phyloP scores from a whole-genome alignment of 2,888 invertebrate species.

The Drosophila cracens region DNA sequence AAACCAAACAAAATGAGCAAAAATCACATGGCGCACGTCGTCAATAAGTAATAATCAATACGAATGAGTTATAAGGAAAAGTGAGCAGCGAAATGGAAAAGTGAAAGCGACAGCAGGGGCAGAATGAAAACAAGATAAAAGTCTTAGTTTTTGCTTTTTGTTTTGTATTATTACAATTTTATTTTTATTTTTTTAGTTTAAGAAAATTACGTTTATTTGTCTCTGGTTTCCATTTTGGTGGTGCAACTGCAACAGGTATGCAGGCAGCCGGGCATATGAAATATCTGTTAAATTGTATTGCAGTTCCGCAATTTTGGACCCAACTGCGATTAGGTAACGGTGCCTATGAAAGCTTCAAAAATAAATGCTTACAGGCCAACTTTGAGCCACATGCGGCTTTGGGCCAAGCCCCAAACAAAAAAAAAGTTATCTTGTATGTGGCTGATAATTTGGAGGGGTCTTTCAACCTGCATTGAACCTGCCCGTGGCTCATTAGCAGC shows the following conservation, averaged over 20 bases:
- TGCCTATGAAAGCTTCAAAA: conserved; percentile 44
- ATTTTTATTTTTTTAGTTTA: conserved; percentile 11
- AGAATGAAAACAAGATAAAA: conserved; percentile 54
- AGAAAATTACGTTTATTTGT: conserved; percentile 64
- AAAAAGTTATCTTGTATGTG: conserved; percentile 21
- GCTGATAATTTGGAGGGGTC: conserved; percentile 24
- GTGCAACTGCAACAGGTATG: conserved; percentile 33
- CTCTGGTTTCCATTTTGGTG: conserved; percentile 22
- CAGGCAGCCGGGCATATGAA: conserved; percentile 24
- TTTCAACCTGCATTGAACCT: conserved; percentile 62
- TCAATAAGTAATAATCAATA: conserved; percentile 74
- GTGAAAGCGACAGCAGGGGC: conserved; percentile 67
- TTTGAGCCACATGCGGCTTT: conserved; percentile 36
- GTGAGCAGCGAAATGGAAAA: conserved; percentile 65
- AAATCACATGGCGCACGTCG: conserved; percentile 43
- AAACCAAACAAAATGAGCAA: conserved; percentile 39
- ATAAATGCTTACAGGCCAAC: conserved; percentile 35
- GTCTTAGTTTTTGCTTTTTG: conserved; percentile 10
- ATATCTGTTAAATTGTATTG: conserved; percentile 52
- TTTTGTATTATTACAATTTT: conserved; percentile 20
- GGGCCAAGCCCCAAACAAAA: conserved; percentile 55
- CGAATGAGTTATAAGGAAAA: conserved; percentile 62
- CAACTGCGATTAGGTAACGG: conserved; percentile 66
- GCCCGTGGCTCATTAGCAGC: conserved; percentile 64
- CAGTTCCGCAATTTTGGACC: conserved; percentile 65